Percentiles rank a stretch among this genome's conserved stretches.
phyloP scores from a whole-genome alignment of 2,797 vertebrate genomes.

The Danio choprae region DNA sequence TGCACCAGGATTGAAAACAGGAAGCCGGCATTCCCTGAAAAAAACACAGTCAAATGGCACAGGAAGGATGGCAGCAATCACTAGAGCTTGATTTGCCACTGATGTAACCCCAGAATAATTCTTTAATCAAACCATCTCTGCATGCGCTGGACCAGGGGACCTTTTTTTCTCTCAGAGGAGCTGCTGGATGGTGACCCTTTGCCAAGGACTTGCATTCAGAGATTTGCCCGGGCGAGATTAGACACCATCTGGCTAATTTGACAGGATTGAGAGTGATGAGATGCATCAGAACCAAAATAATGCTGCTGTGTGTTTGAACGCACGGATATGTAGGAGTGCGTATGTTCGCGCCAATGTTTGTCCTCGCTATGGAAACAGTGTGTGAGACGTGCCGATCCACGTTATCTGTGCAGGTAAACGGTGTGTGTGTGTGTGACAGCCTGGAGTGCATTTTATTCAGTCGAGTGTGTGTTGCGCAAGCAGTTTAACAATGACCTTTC shows the following conservation, averaged over 20 bases:
- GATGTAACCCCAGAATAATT: constrained; percentile 30
- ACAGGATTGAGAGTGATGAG: constrained; percentile 50
- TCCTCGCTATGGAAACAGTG: neutral
- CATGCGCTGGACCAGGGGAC: neutral
- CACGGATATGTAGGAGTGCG: neutral
- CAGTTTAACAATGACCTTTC: constrained; percentile 30
- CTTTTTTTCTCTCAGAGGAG: constrained; percentile 50
- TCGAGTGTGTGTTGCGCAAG: neutral
- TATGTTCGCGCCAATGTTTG: neutral
- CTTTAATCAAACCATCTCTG: constrained; percentile 37
- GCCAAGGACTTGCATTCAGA: constrained; percentile 50
- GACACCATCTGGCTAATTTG: constrained; percentile 56
- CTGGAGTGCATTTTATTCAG: constrained; percentile 4
- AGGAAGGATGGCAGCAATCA: neutral
- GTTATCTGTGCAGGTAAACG: neutral
- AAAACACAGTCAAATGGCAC: constrained; percentile 24
- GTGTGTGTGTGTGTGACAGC: neutral
- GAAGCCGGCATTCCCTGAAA: neutral
- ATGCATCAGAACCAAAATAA: constrained; percentile 25
- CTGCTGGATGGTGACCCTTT: constrained; percentile 40
- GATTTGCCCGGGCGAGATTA: constrained; percentile 46
- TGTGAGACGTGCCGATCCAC: neutral
- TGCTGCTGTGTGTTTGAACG: neutral
- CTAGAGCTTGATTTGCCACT: constrained; percentile 16
- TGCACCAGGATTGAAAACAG: constrained; percentile 20